Base-by-base conservation (phyloP, 2,113 vertebrate species). In the Notothenia rossii region DNA sequence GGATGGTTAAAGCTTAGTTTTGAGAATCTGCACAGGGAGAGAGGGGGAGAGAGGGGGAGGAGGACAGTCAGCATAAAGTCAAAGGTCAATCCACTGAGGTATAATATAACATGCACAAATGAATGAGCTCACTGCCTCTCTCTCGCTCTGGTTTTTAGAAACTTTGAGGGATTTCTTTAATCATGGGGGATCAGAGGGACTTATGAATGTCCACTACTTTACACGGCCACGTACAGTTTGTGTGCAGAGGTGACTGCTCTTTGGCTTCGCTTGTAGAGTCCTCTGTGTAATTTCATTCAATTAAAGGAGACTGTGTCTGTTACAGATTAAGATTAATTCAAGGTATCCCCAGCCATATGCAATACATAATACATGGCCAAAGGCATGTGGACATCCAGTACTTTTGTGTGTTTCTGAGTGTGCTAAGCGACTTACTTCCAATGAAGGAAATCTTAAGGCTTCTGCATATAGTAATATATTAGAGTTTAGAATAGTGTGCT, bases 41-140 rank as follows among this genome's bases (percentile, higher is more conserved):
- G 64, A n/a, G 12, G 46, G 51, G 29, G 58, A 64, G 78, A 72
- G 48, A 58, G 45, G 45, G 53, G 36, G 61, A 64, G 43, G 54
- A 51, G 48, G 72, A 65, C 29, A 20, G 71, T 10, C 50, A 71
- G 51, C 50, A 56, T 50, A 4, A 65, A 78, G 90, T 91, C 85
- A 91, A 77, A 93, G 89, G 89, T 91, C 88, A 91, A 84, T 89
- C 89, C 88, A 91, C 83, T 79, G 83, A 88, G 86, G 84, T 60
- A 64, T 88, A 85, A 85, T 90, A 79, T 81, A 89, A 87, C 84
- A 90, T 83, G 82, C 60, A 74, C 77, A 92, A 88, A 91, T 90
- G 85, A 91, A 89, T 66, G 61, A 76, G 79, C 82, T 81, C 72
- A 20, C 76, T 65, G 51, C 29, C 43, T 55, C 61, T 36, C 62